phyloP scores from a whole-genome alignment of 1,140 invertebrate species.

The Drusus annulatus region DNA sequence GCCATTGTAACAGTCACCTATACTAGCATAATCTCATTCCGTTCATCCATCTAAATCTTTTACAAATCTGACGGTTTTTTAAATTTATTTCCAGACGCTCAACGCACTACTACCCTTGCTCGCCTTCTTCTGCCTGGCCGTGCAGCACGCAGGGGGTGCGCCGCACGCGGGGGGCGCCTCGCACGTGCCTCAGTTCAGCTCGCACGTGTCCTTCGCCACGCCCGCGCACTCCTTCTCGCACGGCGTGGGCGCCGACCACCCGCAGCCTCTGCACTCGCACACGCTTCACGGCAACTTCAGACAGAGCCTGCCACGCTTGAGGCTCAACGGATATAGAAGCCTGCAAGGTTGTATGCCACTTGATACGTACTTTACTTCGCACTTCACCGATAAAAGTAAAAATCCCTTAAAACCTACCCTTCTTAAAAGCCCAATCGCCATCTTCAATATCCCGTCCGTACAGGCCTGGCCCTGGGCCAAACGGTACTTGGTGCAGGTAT shows the following conservation, averaged over 20 bases:
- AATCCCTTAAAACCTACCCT: no score
- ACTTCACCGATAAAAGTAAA: no score
- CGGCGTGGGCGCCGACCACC: conserved; percentile 66
- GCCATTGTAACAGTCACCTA: no score
- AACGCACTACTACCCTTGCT: not conserved
- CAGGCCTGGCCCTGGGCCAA: no score
- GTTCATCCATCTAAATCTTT: not conserved
- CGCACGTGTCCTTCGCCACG: conserved; percentile 67
- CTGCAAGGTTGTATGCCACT: conserved; percentile 46
- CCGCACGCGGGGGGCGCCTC: conserved; percentile 55
- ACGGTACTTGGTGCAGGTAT: no score
- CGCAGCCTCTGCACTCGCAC: conserved; percentile 32
- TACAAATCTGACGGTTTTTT: not conserved
- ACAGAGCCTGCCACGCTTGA: conserved; percentile 56
- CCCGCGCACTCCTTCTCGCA: conserved; percentile 66
- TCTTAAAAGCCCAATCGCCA: no score
- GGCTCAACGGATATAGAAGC: conserved; percentile 56
- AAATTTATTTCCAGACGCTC: conserved; percentile 20
- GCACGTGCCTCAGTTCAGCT: conserved; percentile 63
- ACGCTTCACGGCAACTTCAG: conserved; percentile 35
- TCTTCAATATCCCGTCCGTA: no score
- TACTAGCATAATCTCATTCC: no score
- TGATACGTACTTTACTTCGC: no score
- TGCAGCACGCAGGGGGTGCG: not conserved
- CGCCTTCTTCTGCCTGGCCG: not conserved